These are phyloP conservation scores for Kobus ellipsiprymnus DNA, from an alignment of 2,113 vertebrate species.

Conservation along the genomic window DNA sequence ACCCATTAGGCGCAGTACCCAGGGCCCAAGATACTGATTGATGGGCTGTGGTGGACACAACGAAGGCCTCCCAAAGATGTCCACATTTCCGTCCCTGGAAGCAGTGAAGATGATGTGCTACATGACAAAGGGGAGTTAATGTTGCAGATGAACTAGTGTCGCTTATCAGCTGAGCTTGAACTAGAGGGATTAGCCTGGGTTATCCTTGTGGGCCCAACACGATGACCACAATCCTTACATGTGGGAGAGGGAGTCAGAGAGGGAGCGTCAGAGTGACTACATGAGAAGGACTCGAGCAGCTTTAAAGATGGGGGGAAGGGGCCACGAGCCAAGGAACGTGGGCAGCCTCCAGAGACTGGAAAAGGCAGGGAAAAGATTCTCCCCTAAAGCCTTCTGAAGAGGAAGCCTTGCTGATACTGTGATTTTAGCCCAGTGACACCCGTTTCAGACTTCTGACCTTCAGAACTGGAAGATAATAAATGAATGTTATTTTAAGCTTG, in stretches of 20 bases:
- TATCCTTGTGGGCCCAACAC: background rate
- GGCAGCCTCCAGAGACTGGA: background rate
- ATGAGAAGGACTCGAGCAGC: background rate
- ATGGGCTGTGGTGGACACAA: background rate
- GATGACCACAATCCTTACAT: background rate
- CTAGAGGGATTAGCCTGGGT: background rate
- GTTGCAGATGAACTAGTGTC: background rate
- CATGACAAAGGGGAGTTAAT: background rate
- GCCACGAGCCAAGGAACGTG: rapidly evolving
- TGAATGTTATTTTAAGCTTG: background rate
- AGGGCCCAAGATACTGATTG: background rate
- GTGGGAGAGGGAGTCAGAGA: background rate
- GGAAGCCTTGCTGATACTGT: background rate
- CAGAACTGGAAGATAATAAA: background rate
- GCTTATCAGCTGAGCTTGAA: background rate
- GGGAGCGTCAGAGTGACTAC: too few species aligned
- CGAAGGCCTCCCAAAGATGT: background rate
- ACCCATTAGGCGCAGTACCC: background rate
- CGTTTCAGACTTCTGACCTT: background rate
- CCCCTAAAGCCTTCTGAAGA: background rate
- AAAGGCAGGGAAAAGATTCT: background rate
- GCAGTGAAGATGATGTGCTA: background rate
- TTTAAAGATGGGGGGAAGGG: background rate
- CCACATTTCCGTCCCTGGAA: background rate
- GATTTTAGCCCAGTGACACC: background rate